These are phyloP conservation scores for Eucera pruinosa DNA, from an alignment of 2,888 invertebrate species.

Conservation along the genomic window DNA sequence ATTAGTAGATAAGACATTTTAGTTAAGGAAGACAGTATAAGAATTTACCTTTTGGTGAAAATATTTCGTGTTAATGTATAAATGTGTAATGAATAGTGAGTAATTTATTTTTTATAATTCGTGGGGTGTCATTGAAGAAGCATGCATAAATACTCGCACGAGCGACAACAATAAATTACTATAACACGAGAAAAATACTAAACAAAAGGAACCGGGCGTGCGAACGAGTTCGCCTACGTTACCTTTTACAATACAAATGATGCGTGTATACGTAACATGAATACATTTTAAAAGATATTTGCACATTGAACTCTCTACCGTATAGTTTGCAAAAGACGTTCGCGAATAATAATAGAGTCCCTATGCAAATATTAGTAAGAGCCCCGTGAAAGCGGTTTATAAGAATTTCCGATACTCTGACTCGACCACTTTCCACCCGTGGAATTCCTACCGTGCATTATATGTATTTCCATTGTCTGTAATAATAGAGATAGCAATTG, in stretches of 20 bases:
- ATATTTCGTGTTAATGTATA: too few relatives aligned
- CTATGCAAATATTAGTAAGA: conserved; percentile 7
- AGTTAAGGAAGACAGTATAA: too few relatives aligned
- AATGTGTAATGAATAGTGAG: too few relatives aligned
- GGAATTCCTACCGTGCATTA: not conserved
- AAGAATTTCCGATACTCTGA: conserved; percentile 1
- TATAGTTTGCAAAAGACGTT: conserved; percentile 2
- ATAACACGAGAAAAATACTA: conserved; percentile 1
- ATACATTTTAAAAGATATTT: not conserved
- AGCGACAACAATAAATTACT: not conserved
- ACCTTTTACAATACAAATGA: conserved; percentile 10
- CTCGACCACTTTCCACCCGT: not conserved
- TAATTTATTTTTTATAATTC: not conserved
- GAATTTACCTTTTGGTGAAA: too few relatives aligned
- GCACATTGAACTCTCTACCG: conserved; percentile 3
- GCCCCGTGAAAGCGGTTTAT: conserved; percentile 22
- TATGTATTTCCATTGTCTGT: not conserved
- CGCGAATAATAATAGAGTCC: conserved; percentile 30
- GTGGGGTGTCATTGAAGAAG: not conserved
- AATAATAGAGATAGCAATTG: not conserved
- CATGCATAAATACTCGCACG: not conserved
- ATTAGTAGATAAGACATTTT: too few relatives aligned
- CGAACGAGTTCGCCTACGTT: conserved; percentile 37
- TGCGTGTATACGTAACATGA: conserved; percentile 2
- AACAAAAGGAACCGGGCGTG: conserved; percentile 32